phyloP scores from a whole-genome alignment of 2,888 invertebrate genomes.

The Lissocephala sabroskyi region DNA sequence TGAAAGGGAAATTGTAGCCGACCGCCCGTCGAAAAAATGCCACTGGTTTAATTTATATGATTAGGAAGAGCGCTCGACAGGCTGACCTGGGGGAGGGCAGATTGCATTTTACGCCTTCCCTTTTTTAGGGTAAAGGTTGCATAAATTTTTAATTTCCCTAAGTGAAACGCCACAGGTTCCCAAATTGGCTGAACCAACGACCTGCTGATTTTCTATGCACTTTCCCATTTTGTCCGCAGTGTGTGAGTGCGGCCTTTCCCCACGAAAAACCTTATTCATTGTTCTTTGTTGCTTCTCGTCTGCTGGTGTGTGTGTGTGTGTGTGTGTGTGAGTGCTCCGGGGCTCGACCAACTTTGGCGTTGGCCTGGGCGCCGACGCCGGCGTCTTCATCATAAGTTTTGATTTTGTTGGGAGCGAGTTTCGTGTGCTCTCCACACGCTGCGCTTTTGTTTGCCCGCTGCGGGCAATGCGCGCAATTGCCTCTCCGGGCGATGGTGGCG shows the following conservation, averaged over 20 bases:
- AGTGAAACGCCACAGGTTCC: constrained; percentile 54
- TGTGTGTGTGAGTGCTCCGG: neutral
- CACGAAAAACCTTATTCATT: no score
- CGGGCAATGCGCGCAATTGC: constrained; percentile 35
- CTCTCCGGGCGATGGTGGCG: constrained; percentile 7
- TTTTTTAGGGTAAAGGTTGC: constrained; percentile 13
- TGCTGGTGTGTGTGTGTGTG: no score
- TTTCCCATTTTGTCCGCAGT: no score
- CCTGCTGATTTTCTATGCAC: no score
- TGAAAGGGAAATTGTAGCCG: constrained; percentile 28
- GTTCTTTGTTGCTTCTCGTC: no score
- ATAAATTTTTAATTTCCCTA: constrained; percentile 58
- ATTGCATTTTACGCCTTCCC: constrained; percentile 2
- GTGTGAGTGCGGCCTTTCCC: no score
- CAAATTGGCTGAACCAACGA: constrained; percentile 33
- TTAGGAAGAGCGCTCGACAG: no score
- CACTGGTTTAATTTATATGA: neutral
- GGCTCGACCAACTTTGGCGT: constrained; percentile 15
- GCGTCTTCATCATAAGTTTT: constrained; percentile 43
- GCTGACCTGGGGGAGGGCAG: no score
- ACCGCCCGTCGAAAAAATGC: neutral
- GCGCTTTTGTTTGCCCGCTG: constrained; percentile 60
- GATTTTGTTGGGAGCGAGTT: constrained; percentile 30
- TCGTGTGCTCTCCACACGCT: constrained; percentile 26
- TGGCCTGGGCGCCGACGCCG: constrained; percentile 14